Evolutionary conservation across 2,797 vertebrate species (phyloP).

Genomic region (Bufotes viridis): DNA sequence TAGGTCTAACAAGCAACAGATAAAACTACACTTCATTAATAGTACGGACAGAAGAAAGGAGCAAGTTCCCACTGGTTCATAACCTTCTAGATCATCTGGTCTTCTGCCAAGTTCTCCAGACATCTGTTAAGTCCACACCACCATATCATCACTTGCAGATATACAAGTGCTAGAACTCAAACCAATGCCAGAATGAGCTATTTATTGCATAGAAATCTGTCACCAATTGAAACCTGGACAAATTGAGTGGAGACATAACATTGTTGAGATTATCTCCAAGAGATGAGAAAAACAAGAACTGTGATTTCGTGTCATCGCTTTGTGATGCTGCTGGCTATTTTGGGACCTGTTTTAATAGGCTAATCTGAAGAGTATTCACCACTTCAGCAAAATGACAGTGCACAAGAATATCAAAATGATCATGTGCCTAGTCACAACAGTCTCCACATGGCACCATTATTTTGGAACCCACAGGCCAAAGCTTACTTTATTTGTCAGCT

Average conservation of each 20-base stretch:
- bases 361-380: conserved; percentile 30
- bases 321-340: conserved; percentile 20
- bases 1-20: neutral
- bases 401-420: neutral
- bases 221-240: conserved; percentile 48
- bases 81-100: conserved; percentile 40
- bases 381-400: neutral
- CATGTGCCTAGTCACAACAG: neutral
- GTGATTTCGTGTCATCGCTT: neutral
- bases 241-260: conserved; percentile 56
- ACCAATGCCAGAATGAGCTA: conserved; percentile 50
- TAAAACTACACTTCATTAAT: neutral
- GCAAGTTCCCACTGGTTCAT: conserved; percentile 27
- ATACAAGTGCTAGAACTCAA: conserved; percentile 53
- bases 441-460: neutral
- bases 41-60: neutral
- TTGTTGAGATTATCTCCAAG: conserved; percentile 45
- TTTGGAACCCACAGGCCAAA: neutral
- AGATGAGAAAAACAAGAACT: conserved; percentile 46
- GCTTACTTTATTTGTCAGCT: too few relatives aligned
- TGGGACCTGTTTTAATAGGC: conserved; percentile 21
- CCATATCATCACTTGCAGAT: conserved; percentile 57
- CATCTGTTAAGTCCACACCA: conserved; percentile 55
- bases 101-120: conserved; percentile 53
- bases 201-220: conserved; percentile 57